Base-by-base conservation (phyloP, 2,888 invertebrate genomes). In the Micoletzkya japonica region DNA sequence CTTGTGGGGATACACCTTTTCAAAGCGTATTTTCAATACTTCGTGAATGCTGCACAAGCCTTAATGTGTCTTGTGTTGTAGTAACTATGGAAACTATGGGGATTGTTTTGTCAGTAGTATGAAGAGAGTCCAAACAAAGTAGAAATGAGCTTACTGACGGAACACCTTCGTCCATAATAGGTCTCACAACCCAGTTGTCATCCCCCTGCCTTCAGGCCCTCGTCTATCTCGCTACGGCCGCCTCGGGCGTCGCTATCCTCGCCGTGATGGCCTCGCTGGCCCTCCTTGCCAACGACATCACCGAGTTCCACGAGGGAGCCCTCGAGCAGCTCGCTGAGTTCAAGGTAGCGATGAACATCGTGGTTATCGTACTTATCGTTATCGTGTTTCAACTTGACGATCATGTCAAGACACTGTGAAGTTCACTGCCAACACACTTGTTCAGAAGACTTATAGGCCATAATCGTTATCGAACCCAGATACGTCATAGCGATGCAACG, bases 291-390 rank as follows among this genome's bases (percentile, higher is more conserved):
- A 57, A 68, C 20, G 68, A 68, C 26, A 58, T 68, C 57, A 24
- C 68, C 24, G 44, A 26, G 30, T 68, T 68, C 58, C 58, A 68
- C 24, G 68, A 68, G 24, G 68, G 39, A n/a, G 68, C 68, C n/a
- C 52, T 68, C 44, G 44, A 44, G 68, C 57, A 68, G 17, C 36
- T 68, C 24, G 50, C 28, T 6, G 68, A 68, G 68, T 68, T 68
- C 68, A 68, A 68, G 68, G 68, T 68, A 4, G 4, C 10, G n/a
- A n/a, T 52, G 14, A 10, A 50, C 49, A n/a, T 63, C 20, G 44
- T 44, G 44, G 10, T 14, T 10, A 44, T 44, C 10, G 20, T 44
- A 44, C 20, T 44, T 44, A 10, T 20, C 20, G 44, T 44, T 44
- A 14, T 44, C 20, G 44, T 14, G 20, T 14, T 20, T 14, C 10